A percentile compares a stretch with the other conserved stretches of the same genome.
phyloP scores from a whole-genome alignment of 2,797 vertebrate species.

The Argentina silus region DNA sequence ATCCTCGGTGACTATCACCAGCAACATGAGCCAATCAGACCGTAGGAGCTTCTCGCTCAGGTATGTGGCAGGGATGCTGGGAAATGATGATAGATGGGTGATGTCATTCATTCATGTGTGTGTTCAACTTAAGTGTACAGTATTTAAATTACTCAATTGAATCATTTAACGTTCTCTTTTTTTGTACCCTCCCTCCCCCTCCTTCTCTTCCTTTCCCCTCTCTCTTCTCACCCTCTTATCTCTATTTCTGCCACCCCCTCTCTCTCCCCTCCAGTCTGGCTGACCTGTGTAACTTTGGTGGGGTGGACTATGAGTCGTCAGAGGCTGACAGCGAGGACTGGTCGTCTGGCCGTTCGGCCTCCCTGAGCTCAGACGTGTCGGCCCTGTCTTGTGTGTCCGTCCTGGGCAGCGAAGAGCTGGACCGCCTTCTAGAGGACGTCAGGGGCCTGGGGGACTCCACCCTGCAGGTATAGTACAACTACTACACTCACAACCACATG shows the following conservation, averaged over 20 bases:
- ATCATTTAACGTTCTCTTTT: neutral
- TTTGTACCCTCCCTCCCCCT: neutral
- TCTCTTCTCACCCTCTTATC: neutral
- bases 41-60: slow-evolving; percentile 78
- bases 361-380: slow-evolving; percentile 79
- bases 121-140: neutral
- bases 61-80: slow-evolving; percentile 55
- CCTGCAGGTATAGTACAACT: slow-evolving; percentile 66
- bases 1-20: slow-evolving; percentile 79
- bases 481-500: too few species aligned
- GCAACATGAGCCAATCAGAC: slow-evolving; percentile 76
- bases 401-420: slow-evolving; percentile 77
- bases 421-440: slow-evolving; percentile 79
- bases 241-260: neutral
- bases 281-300: slow-evolving; percentile 78
- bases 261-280: slow-evolving; percentile 63
- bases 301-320: slow-evolving; percentile 63
- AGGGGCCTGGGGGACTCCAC: slow-evolving; percentile 69
- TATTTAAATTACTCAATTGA: neutral
- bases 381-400: slow-evolving; percentile 79
- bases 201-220: neutral
- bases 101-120: neutral
- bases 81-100: neutral
- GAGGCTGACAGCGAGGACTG: slow-evolving; percentile 66
- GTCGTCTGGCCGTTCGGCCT: slow-evolving; percentile 63